phyloP scores from a whole-genome alignment of 1,140 invertebrate species.

The Drosophila eugracilis region DNA sequence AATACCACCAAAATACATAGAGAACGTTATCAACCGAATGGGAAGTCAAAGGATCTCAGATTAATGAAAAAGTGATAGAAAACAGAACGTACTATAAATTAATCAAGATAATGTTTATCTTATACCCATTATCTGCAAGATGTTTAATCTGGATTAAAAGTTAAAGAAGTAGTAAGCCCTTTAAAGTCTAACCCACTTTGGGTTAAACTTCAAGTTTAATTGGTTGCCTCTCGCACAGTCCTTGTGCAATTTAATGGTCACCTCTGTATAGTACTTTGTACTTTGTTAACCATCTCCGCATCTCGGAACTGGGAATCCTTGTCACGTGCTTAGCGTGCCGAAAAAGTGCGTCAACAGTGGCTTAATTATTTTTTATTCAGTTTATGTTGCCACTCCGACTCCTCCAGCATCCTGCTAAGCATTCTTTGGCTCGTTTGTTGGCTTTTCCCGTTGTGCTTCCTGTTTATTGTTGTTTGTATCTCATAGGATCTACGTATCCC shows the following conservation, averaged over 20 bases:
- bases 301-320: slow-evolving; percentile 3
- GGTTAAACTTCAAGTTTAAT: not conserved
- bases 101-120: too few species aligned
- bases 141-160: too few species aligned
- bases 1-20: not conserved
- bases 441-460: slow-evolving; percentile 61
- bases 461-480: slow-evolving; percentile 67
- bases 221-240: not conserved
- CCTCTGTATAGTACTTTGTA: not conserved
- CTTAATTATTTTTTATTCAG: slow-evolving; percentile 80
- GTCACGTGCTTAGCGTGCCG: slow-evolving; percentile 75
- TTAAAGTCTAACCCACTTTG: not conserved
- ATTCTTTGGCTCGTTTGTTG: slow-evolving; percentile 39
- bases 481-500: slow-evolving; percentile 15
- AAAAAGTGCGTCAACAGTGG: slow-evolving; percentile 80
- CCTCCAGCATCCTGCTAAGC: not conserved
- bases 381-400: slow-evolving; percentile 51
- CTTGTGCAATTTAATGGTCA: slow-evolving; percentile 1
- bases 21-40: not conserved
- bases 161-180: not conserved
- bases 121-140: too few species aligned
- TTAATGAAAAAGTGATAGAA: not conserved
- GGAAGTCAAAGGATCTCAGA: not conserved
- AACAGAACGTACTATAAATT: too few species aligned
- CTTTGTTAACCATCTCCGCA: not conserved